Evolutionary conservation across 2,888 invertebrate genomes (phyloP).

Genomic region (Punctoribates punctum): DNA sequence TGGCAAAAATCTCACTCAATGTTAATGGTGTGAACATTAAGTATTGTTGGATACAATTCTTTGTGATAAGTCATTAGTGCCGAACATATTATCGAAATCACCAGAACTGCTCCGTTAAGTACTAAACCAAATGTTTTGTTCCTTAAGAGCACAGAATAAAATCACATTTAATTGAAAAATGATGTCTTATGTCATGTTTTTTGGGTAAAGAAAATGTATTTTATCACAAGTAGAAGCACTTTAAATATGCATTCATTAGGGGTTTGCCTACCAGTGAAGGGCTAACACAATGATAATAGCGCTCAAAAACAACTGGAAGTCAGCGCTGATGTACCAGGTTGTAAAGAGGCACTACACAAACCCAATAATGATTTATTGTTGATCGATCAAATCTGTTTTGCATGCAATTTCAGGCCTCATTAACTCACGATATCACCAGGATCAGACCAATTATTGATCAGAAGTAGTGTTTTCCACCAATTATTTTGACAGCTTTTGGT

Average conservation of each 20-base stretch:
- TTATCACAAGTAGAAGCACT: background rate
- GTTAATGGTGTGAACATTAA: slow-evolving; percentile 33
- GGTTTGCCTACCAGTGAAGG: background rate
- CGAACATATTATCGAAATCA: slow-evolving; percentile 10
- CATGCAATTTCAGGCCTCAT: too few relatives aligned
- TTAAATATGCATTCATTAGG: background rate
- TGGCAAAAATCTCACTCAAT: background rate
- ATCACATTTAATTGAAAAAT: background rate
- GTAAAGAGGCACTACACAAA: background rate
- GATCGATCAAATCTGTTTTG: background rate
- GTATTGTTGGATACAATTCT: slow-evolving; percentile 9
- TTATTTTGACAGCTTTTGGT: slow-evolving; percentile 16
- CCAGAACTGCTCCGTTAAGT: slow-evolving; percentile 12
- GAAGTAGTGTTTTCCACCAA: slow-evolving; percentile 6
- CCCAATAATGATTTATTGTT: background rate
- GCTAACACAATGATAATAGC: background rate
- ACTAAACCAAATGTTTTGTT: slow-evolving; percentile 8
- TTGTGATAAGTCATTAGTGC: background rate
- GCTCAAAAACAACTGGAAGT: slow-evolving; percentile 14
- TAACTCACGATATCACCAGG: slow-evolving; percentile 11
- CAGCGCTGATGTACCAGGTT: slow-evolving; percentile 1
- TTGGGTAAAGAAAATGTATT: background rate
- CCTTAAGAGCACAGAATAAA: background rate
- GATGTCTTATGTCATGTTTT: too few relatives aligned
- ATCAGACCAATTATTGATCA: slow-evolving; percentile 10